Percentiles rank a stretch among this genome's conserved stretches.
These are phyloP conservation scores for Philhelius pedissequus DNA, from an alignment of 2,888 invertebrate species.

Conservation along the genomic window DNA sequence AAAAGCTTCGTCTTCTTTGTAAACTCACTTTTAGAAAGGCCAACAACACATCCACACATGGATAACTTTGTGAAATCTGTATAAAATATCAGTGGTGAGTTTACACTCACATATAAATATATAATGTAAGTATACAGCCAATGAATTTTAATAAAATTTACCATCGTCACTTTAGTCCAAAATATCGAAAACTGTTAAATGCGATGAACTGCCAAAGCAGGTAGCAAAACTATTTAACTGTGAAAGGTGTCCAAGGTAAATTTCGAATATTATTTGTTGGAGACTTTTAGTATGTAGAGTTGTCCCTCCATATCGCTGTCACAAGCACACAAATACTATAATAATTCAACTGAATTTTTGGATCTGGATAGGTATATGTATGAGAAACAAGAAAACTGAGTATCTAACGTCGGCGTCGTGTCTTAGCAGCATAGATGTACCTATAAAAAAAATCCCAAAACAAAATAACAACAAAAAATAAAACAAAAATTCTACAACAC, in stretches of 20 bases:
- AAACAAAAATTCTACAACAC: neutral
- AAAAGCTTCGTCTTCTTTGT: neutral
- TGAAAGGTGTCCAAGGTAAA: constrained; percentile 49
- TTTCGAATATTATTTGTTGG: constrained; percentile 38
- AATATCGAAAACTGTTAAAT: constrained; percentile 12
- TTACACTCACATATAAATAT: no score
- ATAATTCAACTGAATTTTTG: constrained; percentile 30
- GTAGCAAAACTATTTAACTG: constrained; percentile 15
- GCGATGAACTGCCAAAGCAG: constrained; percentile 34
- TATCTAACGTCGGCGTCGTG: neutral
- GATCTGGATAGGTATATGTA: constrained; percentile 18
- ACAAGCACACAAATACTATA: constrained; percentile 3
- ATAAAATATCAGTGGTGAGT: neutral
- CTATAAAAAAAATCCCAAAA: constrained; percentile 41
- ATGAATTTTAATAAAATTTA: neutral
- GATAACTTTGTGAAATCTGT: neutral
- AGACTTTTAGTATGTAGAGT: constrained; percentile 49
- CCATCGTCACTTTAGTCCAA: neutral
- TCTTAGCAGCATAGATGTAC: constrained; percentile 2
- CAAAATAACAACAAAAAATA: constrained; percentile 18
- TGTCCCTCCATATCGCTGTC: neutral
- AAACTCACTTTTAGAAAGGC: constrained; percentile 32
- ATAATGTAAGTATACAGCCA: no score
- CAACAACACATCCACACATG: neutral
- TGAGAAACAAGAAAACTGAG: neutral